A percentile compares a stretch with the other conserved stretches of the same genome.
phyloP scores from a whole-genome alignment of 2,113 vertebrate genomes.

The Psittacus erithacus region DNA sequence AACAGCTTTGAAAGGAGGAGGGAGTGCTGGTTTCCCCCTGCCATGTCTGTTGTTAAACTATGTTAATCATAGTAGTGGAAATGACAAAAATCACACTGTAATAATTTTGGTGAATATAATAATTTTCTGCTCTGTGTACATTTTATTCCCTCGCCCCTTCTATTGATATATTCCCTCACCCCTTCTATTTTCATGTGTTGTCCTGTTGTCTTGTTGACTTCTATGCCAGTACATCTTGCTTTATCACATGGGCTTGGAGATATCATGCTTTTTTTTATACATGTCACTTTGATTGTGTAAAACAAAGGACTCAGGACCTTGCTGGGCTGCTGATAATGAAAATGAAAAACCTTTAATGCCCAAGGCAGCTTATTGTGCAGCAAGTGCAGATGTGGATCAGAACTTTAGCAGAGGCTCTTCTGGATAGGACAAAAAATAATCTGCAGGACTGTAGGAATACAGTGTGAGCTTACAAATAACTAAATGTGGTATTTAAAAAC shows the following conservation, averaged over 20 bases:
- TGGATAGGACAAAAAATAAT: background rate
- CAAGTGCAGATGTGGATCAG: background rate
- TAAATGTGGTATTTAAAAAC: conserved; percentile 18
- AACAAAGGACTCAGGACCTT: background rate
- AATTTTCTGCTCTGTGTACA: background rate
- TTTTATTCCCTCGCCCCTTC: background rate
- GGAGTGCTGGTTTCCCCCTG: background rate
- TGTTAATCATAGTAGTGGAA: background rate
- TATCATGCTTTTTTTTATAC: background rate
- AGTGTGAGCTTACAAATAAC: background rate
- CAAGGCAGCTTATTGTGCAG: background rate
- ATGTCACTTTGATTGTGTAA: background rate
- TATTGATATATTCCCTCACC: background rate
- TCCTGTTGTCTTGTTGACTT: background rate
- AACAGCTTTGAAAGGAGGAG: background rate
- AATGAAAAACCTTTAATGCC: background rate
- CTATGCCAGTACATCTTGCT: background rate
- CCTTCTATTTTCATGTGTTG: background rate
- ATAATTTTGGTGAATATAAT: background rate
- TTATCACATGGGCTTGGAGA: background rate
- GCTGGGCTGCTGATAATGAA: background rate
- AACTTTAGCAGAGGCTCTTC: background rate
- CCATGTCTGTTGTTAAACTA: background rate
- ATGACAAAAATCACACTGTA: background rate
- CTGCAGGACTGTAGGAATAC: conserved; percentile 1